Conservation (phyloP, 2,797 vertebrate genomes). For the Xiphophorus birchmanni region DNA sequence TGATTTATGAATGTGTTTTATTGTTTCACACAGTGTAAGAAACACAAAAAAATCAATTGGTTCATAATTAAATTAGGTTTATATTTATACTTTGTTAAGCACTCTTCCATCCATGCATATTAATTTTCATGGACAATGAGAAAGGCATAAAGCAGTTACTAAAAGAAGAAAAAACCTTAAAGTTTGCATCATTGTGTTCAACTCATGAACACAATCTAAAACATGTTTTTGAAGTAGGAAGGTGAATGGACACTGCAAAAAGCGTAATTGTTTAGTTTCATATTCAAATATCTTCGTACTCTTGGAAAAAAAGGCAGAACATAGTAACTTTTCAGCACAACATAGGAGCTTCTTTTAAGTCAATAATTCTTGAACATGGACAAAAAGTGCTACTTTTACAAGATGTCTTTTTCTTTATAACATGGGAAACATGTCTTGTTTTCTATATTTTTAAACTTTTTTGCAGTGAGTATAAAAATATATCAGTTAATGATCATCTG, state of each 20-base stretch:
- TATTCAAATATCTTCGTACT: too few species aligned
- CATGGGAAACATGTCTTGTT: too few species aligned
- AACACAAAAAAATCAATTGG: conserved; percentile 15
- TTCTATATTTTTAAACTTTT: too few species aligned
- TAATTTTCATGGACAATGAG: background rate
- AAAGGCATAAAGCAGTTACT: background rate
- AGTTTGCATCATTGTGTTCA: background rate
- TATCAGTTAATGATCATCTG: background rate
- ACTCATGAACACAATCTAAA: background rate
- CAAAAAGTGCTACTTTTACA: too few species aligned
- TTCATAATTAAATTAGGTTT: conserved; percentile 7
- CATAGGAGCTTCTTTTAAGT: too few species aligned
- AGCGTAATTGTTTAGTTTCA: too few species aligned
- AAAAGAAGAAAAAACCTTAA: background rate
- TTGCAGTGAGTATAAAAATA: background rate
- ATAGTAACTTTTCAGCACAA: too few species aligned
- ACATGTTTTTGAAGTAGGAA: background rate
- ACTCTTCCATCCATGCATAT: background rate
- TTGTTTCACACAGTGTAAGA: conserved; percentile 12
- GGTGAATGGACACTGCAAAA: background rate
- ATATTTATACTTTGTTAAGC: background rate
- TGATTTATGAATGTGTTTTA: background rate
- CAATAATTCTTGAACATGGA: too few species aligned
- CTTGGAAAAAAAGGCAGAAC: too few species aligned
- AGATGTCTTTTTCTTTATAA: too few species aligned